Percentiles rank a stretch among this genome's conserved stretches.
Conservation (phyloP, 1,140 invertebrate species). For the Aleiodes sp. region DNA sequence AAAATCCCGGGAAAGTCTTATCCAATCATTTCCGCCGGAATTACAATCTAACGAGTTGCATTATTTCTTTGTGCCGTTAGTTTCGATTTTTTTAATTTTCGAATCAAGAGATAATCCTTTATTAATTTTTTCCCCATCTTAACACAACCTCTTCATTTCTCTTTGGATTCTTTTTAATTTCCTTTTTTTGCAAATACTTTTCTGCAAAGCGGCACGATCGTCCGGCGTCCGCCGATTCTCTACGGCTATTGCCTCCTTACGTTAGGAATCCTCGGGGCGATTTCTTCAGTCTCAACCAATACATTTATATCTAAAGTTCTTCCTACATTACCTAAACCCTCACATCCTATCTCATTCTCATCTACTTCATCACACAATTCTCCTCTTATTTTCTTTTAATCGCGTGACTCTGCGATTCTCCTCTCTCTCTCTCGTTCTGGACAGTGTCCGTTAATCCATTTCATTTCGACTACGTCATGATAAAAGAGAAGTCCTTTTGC, state of each 20-base stretch:
- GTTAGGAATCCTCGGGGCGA: constrained; percentile 9
- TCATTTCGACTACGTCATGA: constrained; percentile 28
- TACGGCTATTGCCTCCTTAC: constrained; percentile 22
- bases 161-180: no score
- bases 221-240: constrained; percentile 9
- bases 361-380: background rate
- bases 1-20: background rate
- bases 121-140: background rate
- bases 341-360: constrained; percentile 11
- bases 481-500: background rate
- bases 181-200: background rate
- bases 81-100: no score
- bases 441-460: constrained; percentile 25
- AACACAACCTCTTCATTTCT: background rate
- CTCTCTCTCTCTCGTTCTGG: no score
- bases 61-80: no score
- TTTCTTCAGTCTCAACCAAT: background rate
- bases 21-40: constrained; percentile 24
- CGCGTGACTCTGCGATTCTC: constrained; percentile 30
- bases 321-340: background rate
- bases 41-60: constrained; percentile 15
- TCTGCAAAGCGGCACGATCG: background rate
- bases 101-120: no score
- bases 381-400: constrained; percentile 19
- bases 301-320: constrained; percentile 17